These are phyloP conservation scores for Protomyctophum bolini DNA, from an alignment of 2,113 vertebrate species.

Conservation along the genomic window DNA sequence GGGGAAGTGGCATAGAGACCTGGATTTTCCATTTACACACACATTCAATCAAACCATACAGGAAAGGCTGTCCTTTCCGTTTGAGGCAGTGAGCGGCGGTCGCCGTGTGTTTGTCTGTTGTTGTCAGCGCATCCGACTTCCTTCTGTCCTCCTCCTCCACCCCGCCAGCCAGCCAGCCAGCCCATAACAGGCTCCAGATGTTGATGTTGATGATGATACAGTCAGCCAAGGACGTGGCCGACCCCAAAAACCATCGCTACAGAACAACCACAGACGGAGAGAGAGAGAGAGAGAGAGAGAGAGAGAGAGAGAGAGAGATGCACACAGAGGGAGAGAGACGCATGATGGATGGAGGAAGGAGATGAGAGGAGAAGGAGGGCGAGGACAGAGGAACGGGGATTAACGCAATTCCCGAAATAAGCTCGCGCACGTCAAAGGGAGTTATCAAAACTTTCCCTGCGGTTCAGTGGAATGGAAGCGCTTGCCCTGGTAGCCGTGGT, in stretches of 20 bases:
- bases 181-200: neutral
- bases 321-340: neutral
- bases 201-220: constrained; percentile 16
- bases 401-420: constrained; percentile 75
- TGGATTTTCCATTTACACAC: too few relatives aligned
- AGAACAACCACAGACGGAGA: constrained; percentile 61
- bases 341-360: neutral
- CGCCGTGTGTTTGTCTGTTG: too few relatives aligned
- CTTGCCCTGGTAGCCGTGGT: constrained; percentile 47
- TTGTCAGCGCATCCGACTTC: too few relatives aligned
- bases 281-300: constrained; percentile 53
- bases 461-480: constrained; percentile 55
- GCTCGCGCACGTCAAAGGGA: constrained; percentile 63
- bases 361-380: neutral
- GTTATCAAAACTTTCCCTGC: constrained; percentile 55
- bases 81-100: too few relatives aligned
- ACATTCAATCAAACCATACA: too few relatives aligned
- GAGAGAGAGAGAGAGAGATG: constrained; percentile 4
- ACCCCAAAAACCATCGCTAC: constrained; percentile 67
- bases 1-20: too few relatives aligned
- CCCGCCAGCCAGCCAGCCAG: too few relatives aligned
- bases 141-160: too few relatives aligned
- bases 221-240: constrained; percentile 55
- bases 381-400: constrained; percentile 56
- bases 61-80: too few relatives aligned